These are phyloP conservation scores for Spermophilus dauricus DNA, from an alignment of 2,113 vertebrate species.

Conservation along the genomic window DNA sequence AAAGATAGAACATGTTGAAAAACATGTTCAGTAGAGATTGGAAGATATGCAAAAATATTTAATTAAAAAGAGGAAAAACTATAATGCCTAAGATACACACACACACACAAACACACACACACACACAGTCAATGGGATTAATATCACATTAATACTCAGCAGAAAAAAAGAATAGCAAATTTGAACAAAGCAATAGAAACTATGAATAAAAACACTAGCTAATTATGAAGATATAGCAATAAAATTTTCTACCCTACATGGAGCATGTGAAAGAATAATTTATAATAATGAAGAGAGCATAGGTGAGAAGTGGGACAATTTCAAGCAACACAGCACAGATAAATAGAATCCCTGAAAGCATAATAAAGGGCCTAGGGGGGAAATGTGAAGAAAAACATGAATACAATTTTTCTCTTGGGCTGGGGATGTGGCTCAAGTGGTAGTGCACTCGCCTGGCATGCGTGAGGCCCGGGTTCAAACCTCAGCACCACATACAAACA, in stretches of 20 bases:
- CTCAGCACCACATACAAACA: no score
- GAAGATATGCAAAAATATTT: background rate
- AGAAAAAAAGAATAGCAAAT: background rate
- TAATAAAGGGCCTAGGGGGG: background rate
- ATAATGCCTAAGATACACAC: background rate
- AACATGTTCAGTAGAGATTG: background rate
- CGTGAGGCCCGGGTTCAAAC: no score
- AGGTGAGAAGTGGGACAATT: background rate
- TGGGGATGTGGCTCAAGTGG: no score
- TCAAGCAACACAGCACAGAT: background rate
- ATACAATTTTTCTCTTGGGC: background rate
- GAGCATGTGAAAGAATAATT: background rate
- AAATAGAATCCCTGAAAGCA: background rate
- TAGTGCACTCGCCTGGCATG: no score
- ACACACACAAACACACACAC: background rate
- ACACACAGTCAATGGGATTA: background rate
- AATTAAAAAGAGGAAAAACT: background rate
- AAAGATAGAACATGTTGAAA: background rate
- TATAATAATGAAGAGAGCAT: background rate
- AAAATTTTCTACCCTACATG: background rate
- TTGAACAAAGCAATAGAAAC: background rate
- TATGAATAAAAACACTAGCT: background rate
- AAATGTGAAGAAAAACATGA: background rate
- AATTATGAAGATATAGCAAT: background rate
- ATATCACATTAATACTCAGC: background rate